phyloP scores from a whole-genome alignment of 2,797 vertebrate species.

The Acanthiza pusilla region DNA sequence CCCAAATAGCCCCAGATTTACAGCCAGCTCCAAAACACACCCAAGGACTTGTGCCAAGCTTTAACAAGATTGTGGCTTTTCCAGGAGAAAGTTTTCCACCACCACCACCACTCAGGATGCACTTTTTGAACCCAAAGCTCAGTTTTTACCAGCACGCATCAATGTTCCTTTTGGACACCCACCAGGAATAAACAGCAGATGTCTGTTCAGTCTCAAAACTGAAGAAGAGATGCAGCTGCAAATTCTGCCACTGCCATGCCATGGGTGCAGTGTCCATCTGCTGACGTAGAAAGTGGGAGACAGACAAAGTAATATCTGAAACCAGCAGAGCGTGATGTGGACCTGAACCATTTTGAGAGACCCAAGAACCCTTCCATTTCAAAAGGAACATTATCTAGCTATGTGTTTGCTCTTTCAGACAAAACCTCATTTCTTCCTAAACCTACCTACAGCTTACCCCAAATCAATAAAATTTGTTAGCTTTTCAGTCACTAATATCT shows the following conservation, averaged over 20 bases:
- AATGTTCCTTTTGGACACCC: not conserved
- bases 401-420: not conserved
- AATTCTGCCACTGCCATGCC: not conserved
- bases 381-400: not conserved
- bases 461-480: not conserved
- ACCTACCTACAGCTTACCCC: not conserved
- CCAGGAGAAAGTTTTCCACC: not conserved
- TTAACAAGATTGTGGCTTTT: not conserved
- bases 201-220: not conserved
- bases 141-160: not conserved
- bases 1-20: not conserved
- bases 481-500: not conserved
- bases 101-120: accelerated
- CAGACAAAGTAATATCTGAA: not conserved
- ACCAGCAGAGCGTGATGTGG: not conserved
- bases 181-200: not conserved
- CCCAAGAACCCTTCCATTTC: not conserved
- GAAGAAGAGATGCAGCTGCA: not conserved
- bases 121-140: not conserved
- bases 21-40: not conserved
- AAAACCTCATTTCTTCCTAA: not conserved
- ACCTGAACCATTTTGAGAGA: not conserved
- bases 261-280: not conserved
- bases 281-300: not conserved
- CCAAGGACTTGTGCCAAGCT: not conserved